Base-by-base conservation (phyloP, 2,113 vertebrate species). In the Phainopepla nitens region DNA sequence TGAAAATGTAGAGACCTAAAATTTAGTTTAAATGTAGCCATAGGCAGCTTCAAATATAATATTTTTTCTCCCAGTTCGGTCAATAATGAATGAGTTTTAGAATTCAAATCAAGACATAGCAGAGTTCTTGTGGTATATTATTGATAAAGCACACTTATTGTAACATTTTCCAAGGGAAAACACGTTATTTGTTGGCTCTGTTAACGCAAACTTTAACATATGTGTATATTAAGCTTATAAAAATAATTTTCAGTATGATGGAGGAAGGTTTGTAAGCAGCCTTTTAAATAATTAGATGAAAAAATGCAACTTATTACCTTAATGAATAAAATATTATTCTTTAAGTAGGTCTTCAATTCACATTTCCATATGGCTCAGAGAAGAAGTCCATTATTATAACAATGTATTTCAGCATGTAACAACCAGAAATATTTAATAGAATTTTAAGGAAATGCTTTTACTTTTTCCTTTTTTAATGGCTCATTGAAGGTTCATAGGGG, bases 61-160 rank as follows among this genome's bases (percentile, higher is more conserved):
- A 64, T 81, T 72, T 93, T 92, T 93, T 58, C 66, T 93, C n/a
- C 13, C 27, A 50, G 88, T 96, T 95, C 47, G 47, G 58, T 98
- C 90, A 98, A 98, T 98, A 98, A 98, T 98, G 95, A 98, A 98
- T 97, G 96, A 97, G 84, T 92, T 97, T 97, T 83, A 93, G 94
- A 96, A 91, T 96, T 98, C 95, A 97, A 97, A 96, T 96, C 95
- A 94, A 96, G 97, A 91, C 61, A 71, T 94, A 95, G 82, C 39
- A 27, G 94, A 87, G 90, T 96, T 97, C 35, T 95, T 89, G 44
- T 75, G 75, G 94, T 98, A 87, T 95, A 97, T 98, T 98, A 98
- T 98, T 98, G 96, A 97, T 98, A 97, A 96, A 92, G 42, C 57
- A 84, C 66, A 73, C 58, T 96, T 96, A 97, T 64, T 97, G 50